Percentiles rank a stretch among this genome's conserved stretches.
These are phyloP conservation scores for Numida meleagris DNA, from an alignment of 2,113 vertebrate species.

Conservation along the genomic window DNA sequence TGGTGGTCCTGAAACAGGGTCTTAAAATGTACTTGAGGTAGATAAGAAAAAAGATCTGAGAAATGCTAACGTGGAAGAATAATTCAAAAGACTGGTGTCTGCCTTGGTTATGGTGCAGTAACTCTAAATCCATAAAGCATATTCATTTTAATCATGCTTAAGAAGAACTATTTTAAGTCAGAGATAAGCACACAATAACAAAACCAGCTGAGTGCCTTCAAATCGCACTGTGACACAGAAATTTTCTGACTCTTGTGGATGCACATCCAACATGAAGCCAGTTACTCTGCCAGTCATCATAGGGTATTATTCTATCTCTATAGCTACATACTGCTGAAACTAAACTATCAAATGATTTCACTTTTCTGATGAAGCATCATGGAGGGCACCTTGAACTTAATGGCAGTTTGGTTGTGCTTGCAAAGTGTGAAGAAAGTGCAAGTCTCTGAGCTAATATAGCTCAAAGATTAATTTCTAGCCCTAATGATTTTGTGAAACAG, in stretches of 20 bases:
- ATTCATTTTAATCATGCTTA: background rate
- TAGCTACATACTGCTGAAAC: background rate
- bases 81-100: background rate
- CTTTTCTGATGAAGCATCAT: constrained; percentile 45
- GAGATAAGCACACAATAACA: background rate
- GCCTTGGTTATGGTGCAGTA: background rate
- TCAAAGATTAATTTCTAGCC: constrained; percentile 70
- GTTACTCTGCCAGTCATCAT: background rate
- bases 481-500: constrained; percentile 69
- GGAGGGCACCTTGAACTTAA: constrained; percentile 72
- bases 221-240: background rate
- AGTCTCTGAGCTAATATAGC: constrained; percentile 68
- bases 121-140: background rate
- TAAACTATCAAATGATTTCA: constrained; percentile 35
- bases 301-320: background rate
- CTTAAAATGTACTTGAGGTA: background rate
- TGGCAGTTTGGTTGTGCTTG: constrained; percentile 65
- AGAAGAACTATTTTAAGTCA: background rate
- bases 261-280: background rate
- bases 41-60: background rate
- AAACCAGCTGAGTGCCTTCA: background rate
- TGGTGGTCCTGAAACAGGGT: background rate
- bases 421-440: constrained; percentile 69
- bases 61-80: background rate
- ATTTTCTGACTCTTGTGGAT: background rate